Conservation (phyloP, 2,113 vertebrate species). For the Synodontis membranacea region DNA sequence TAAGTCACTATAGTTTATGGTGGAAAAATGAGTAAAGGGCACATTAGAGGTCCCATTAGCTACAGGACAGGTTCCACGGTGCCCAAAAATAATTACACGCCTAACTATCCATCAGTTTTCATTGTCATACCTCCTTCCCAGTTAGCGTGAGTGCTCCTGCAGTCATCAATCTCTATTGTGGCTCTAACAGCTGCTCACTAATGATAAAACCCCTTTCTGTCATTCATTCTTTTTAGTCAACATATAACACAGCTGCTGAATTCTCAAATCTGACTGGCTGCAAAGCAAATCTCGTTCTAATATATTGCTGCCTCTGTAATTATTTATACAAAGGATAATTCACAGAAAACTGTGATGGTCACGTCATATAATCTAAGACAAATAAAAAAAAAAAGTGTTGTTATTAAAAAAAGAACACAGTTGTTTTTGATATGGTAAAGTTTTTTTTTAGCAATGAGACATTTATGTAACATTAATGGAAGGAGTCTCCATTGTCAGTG, state of each 20-base stretch:
- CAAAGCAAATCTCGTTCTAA: not conserved
- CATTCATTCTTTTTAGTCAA: not conserved
- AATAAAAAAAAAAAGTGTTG: not conserved
- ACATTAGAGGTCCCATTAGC: slow-evolving; percentile 6
- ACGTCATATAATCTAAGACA: not conserved
- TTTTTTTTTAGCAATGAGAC: no score
- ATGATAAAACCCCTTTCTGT: slow-evolving; percentile 49
- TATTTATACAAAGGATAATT: not conserved
- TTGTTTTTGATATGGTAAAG: no score
- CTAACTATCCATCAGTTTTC: slow-evolving; percentile 5
- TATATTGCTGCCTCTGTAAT: not conserved
- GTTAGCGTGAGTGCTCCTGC: slow-evolving; percentile 16
- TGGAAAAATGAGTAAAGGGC: not conserved
- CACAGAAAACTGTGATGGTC: not conserved
- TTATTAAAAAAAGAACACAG: not conserved
- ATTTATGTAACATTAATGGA: no score
- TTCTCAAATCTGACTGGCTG: not conserved
- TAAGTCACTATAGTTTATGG: not conserved
- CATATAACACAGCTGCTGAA: not conserved
- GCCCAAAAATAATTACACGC: not conserved
- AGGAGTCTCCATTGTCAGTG: no score
- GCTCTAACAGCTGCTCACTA: slow-evolving; percentile 45
- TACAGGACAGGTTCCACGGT: not conserved
- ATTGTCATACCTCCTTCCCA: not conserved
- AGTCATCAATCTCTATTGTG: slow-evolving; percentile 58